Evolutionary conservation across 2,888 invertebrate species (phyloP), one percentile per base, ranked within the genome.

Genomic region (Melipona beecheii): DNA sequence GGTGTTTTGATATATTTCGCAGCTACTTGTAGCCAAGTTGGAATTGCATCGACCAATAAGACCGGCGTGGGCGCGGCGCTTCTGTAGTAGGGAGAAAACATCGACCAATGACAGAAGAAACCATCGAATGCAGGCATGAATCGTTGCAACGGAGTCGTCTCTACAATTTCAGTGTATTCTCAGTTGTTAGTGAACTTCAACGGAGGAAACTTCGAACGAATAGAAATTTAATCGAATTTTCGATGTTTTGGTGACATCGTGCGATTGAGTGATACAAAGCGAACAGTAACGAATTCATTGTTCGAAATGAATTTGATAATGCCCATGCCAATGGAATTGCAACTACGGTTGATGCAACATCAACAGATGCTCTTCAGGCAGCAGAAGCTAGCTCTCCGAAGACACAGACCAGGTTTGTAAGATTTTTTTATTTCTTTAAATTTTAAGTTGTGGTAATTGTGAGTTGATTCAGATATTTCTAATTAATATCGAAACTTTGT

Each of bases 331-430:
- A 87, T 91, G 87, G 89, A 92, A 68, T 68, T 91, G 77, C 90
- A 91, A 73, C 80, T 90, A 60, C 92, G 90, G 81, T 71, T 90
- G 15, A 58, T 58, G 15, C n/a, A 58, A 52, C 90, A 90, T 69
- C 88, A 88, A 43, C 89, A 90, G 27, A 90, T 91, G 87, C 73
- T 92, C 1, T 88, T 90, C 62, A 85, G 87, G 43, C 91, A 91
- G 64, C 91, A 91, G 6, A 87, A 89, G 52, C 87, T 92, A 69
- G 87, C 87, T 9, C 87, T 90, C 9, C 86, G 75, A 2, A 78
- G 86, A 52, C 75, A 83, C 2, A 56, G 71, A 50, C 43, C 78
- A 83, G 87, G 88, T 88, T 64, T 0, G 68, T 58, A 17, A 43
- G 6, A 27, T 56, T 43, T 56, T 49, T 24, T 24, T 64, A 13